Percentiles rank a stretch among this genome's conserved stretches.
Conservation (phyloP, 2,888 invertebrate genomes). For the Caenorhabditis afra region DNA sequence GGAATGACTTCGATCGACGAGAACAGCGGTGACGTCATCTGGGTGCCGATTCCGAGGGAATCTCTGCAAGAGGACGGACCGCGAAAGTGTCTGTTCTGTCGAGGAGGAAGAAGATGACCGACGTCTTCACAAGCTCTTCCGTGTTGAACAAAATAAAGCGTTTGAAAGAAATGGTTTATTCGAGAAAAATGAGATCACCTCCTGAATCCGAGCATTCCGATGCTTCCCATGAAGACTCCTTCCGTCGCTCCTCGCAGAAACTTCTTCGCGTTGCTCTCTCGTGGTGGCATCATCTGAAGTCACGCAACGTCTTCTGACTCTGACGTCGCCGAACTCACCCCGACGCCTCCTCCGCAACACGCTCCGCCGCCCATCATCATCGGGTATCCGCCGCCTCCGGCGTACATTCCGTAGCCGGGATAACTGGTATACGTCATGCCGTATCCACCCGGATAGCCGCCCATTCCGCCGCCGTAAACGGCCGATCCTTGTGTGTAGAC, state of each 20-base stretch:
- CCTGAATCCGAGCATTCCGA: conserved; percentile 58
- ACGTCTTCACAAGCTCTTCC: conserved; percentile 5
- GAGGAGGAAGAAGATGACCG: conserved; percentile 48
- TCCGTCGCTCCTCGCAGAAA: conserved; percentile 58
- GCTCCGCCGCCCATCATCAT: conserved; percentile 29
- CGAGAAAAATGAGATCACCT: conserved; percentile 16
- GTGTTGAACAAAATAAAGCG: conserved; percentile 45
- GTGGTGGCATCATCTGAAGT: conserved; percentile 36
- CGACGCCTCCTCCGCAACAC: conserved; percentile 50
- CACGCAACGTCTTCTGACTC: no score
- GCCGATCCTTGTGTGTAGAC: conserved; percentile 36
- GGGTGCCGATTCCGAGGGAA: conserved; percentile 55
- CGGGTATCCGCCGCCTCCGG: conserved; percentile 32
- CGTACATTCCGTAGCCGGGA: conserved; percentile 30
- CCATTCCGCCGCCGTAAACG: conserved; percentile 11
- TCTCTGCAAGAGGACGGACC: conserved; percentile 33
- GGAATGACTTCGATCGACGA: conserved; percentile 61
- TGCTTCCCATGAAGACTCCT: conserved; percentile 57
- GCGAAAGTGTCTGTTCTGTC: conserved; percentile 55
- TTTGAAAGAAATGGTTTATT: conserved; percentile 1
- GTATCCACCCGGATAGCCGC: conserved; percentile 4
- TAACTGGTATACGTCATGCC: conserved; percentile 13
- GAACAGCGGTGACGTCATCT: conserved; percentile 59
- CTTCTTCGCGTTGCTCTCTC: conserved; percentile 51
- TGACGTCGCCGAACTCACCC: conserved; percentile 20